Conservation (phyloP, 2,113 vertebrate genomes). For the Prionailurus bengalensis region DNA sequence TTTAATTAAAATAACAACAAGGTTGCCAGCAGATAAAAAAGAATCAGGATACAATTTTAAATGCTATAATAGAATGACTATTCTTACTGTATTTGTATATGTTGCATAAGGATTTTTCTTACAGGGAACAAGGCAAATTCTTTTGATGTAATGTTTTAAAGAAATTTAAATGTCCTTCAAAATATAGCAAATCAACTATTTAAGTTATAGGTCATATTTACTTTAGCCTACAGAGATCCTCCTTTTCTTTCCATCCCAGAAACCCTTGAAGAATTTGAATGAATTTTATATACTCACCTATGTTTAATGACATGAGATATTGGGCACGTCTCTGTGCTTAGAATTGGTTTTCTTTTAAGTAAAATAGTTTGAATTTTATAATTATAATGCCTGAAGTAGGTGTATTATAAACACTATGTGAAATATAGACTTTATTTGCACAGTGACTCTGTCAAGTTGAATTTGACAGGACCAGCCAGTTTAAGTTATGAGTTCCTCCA, state of each 20-base stretch:
- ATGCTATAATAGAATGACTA: neutral
- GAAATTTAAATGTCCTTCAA: conserved; percentile 26
- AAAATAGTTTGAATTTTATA: conserved; percentile 78
- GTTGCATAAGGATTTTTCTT: neutral
- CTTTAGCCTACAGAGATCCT: neutral
- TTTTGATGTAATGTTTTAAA: neutral
- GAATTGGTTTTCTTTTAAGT: conserved; percentile 64
- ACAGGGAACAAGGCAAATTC: neutral
- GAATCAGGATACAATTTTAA: conserved; percentile 16
- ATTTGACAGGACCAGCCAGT: conserved; percentile 70
- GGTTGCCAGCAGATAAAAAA: conserved; percentile 3
- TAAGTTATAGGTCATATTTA: neutral
- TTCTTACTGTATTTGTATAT: neutral
- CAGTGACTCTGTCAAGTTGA: conserved; percentile 62
- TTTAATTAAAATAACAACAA: neutral
- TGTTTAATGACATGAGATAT: conserved; percentile 10
- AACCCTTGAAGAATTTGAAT: neutral
- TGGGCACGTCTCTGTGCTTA: neutral
- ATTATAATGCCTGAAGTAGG: conserved; percentile 54
- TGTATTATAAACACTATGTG: conserved; percentile 48
- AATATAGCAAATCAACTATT: neutral
- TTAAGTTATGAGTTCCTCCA: conserved; percentile 65
- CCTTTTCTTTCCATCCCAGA: neutral
- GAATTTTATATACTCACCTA: neutral
- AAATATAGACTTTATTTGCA: conserved; percentile 68